Conservation (phyloP, 2,113 vertebrate genomes). For the Rattus norvegicus region GRCr8 NC_086023.1:159205501-159206000, state of each 20-base stretch:
- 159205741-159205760: not conserved
- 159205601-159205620: not conserved
- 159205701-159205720: not conserved
- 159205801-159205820: not conserved
- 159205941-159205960: not conserved
- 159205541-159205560: not conserved
- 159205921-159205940: not conserved
- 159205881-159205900: too few relatives aligned
- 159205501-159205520: not conserved
- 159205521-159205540: not conserved
- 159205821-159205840: not conserved
- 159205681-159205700: not conserved
- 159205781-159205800: not conserved
- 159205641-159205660: fast-evolving
- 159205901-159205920: not conserved
- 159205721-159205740: not conserved
- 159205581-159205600: not conserved
- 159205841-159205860: too few relatives aligned
- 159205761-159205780: not conserved
- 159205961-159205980: not conserved
- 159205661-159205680: not conserved
- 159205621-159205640: not conserved
- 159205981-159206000: not conserved
- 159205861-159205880: too few relatives aligned
- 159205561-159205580: not conserved